A percentile compares a stretch with the other conserved stretches of the same genome.
Conservation (phyloP, 1,140 invertebrate genomes). For the Eurosta solidaginis region DNA sequence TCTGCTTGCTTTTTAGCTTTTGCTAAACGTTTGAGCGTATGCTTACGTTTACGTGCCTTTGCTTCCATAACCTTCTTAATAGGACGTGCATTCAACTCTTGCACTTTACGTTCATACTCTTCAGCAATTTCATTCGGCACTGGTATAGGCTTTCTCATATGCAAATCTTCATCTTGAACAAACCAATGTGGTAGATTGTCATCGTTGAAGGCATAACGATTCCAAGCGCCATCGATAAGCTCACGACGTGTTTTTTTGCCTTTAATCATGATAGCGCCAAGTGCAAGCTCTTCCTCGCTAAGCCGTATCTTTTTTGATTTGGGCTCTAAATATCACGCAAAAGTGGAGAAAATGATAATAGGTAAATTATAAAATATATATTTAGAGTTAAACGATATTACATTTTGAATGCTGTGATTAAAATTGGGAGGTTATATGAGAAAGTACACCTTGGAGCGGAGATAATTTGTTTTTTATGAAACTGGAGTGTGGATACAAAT, state of each 20-base stretch:
- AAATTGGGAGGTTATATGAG: too few species aligned
- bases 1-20: conserved; percentile 96
- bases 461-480: too few species aligned
- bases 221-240: conserved; percentile 87
- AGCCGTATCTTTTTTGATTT: conserved; percentile 75
- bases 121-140: conserved; percentile 77
- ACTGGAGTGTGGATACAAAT: too few species aligned
- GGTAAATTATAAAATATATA: too few species aligned
- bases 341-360: not conserved
- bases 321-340: too few species aligned
- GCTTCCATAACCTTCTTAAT: conserved; percentile 99
- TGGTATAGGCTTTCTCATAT: conserved; percentile 79
- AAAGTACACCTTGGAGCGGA: too few species aligned
- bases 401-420: too few species aligned
- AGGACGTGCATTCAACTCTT: conserved; percentile 90
- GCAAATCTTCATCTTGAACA: conserved; percentile 88
- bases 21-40: conserved; percentile 82
- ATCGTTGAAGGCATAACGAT: conserved; percentile 88
- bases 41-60: conserved; percentile 94
- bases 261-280: conserved; percentile 82
- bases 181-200: conserved; percentile 96
- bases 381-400: too few species aligned
- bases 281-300: conserved; percentile 81
- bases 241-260: conserved; percentile 86
- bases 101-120: conserved; percentile 75